Evolutionary conservation across 2,797 vertebrate species (phyloP), one percentile per base, ranked within the genome.

Genomic region (Pipistrellus pipistrellus): DNA sequence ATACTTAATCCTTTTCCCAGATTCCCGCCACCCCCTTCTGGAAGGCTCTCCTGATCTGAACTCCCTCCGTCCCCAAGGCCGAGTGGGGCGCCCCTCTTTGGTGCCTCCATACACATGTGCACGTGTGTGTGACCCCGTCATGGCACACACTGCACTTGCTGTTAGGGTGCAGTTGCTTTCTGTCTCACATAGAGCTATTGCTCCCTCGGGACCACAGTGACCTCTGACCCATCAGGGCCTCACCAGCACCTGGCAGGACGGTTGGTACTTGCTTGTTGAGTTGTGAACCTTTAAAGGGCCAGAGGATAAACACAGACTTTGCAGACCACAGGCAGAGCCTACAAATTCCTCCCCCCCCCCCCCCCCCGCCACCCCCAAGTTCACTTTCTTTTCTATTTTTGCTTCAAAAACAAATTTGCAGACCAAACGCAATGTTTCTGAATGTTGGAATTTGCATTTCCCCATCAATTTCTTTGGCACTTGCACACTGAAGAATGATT

Each of bases 141-240:
- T 2, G 13, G 38, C 13, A 14, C 13, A 2, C 4, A 8, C 4
- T 4, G 44, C 51, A 20, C 13, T 3, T 80, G 59, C 68, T 35
- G 2, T 20, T 8, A 5, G 0, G 55, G 55, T 7, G 0, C 44
- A 1, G 44, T 25, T 57, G 10, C 68, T 71, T 77, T 53, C 73
- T n/a, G 0, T n/a, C 84, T 57, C 27, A 6, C 32, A 4, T 0
- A 0, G 4, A 18, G 23, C 44, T 11, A 0, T 44, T 6, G 44
- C 44, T 71, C 25, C 76, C 46, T 64, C 0, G 2, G 35, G 8
- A 18, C 23, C 25, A 30, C 3, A 14, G 1, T 3, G 41, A 3
- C n/a, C n/a, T 6, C 78, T 48, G 15, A 23, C 1, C 35, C 6
- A 1, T 15, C n/a, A 23, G 4, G 0, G 3, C 14, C 6, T 38